Conservation (phyloP, 1,140 invertebrate genomes). For the Magallana ariakensis region DNA sequence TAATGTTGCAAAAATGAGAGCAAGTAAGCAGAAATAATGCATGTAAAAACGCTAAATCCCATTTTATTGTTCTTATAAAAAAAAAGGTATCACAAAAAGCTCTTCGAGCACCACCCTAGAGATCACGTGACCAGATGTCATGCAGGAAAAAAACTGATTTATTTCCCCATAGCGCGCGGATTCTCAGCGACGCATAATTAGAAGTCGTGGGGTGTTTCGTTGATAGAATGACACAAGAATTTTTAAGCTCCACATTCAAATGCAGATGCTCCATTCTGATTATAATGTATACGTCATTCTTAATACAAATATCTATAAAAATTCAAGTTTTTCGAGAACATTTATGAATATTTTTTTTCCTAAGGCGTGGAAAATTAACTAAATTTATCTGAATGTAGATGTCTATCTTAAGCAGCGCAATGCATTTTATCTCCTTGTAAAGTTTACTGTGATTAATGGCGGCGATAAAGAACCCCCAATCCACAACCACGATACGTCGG, state of each 20-base stretch:
- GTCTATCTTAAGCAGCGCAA: neutral
- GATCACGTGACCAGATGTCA: conserved; percentile 28
- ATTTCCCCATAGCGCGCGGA: neutral
- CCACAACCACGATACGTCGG: neutral
- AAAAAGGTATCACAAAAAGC: conserved; percentile 19
- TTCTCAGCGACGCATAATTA: conserved; percentile 5
- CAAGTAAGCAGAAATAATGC: conserved; percentile 22
- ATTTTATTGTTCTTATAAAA: conserved; percentile 24
- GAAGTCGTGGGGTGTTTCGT: neutral
- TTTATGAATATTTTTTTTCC: conserved; percentile 33
- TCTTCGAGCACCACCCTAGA: conserved; percentile 27
- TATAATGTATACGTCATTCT: conserved; percentile 9
- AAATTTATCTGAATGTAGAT: conserved; percentile 37
- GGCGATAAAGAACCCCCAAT: neutral
- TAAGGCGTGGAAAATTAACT: conserved; percentile 36
- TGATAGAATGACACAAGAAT: conserved; percentile 28
- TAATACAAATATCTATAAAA: conserved; percentile 37
- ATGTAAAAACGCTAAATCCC: conserved; percentile 12
- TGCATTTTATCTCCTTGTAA: conserved; percentile 23
- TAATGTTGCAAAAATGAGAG: conserved; percentile 3
- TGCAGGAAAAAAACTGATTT: conserved; percentile 23
- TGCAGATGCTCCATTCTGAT: conserved; percentile 32
- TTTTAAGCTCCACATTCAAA: neutral
- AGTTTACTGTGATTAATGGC: conserved; percentile 25
- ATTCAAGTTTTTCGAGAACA: neutral